These are phyloP conservation scores for Triplophysa bombifrons DNA, from an alignment of 2,797 vertebrate genomes.

Conservation along the genomic window DNA sequence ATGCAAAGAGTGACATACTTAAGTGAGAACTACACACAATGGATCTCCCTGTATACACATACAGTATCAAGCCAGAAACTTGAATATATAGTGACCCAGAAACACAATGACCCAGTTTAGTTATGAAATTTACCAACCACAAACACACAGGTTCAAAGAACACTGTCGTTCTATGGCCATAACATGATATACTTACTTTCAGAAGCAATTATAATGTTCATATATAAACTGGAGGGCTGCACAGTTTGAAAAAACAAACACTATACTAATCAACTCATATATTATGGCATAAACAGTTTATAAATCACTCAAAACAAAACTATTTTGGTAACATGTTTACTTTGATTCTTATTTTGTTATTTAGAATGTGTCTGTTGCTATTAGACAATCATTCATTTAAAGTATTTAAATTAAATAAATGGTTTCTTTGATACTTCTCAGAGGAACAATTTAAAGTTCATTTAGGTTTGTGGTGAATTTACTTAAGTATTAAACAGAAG, in stretches of 20 bases:
- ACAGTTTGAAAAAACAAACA: too few species aligned
- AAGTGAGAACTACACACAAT: conserved; percentile 9
- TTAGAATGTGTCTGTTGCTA: too few species aligned
- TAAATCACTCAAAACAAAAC: too few species aligned
- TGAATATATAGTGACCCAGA: conserved; percentile 15
- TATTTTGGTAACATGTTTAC: too few species aligned
- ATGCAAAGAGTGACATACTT: conserved; percentile 15
- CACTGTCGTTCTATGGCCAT: conserved; percentile 33
- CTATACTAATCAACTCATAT: too few species aligned
- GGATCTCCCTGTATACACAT: conserved; percentile 18
- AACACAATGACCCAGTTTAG: conserved; percentile 10
- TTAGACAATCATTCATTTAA: too few species aligned
- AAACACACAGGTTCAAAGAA: background rate
- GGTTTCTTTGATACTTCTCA: too few species aligned
- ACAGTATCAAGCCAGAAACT: conserved; percentile 16
- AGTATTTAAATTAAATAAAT: background rate
- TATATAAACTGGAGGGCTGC: background rate
- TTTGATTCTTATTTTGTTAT: too few species aligned
- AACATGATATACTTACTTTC: background rate
- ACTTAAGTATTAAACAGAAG: too few species aligned
- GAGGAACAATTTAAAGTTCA: too few species aligned
- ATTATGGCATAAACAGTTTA: too few species aligned
- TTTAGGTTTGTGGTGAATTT: too few species aligned
- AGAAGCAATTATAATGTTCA: background rate
- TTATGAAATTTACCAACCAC: background rate